Percentiles rank a stretch among this genome's conserved stretches.
Evolutionary conservation across 1,140 invertebrate species (phyloP).

Genomic region (Macrobrachium nipponense): DNA sequence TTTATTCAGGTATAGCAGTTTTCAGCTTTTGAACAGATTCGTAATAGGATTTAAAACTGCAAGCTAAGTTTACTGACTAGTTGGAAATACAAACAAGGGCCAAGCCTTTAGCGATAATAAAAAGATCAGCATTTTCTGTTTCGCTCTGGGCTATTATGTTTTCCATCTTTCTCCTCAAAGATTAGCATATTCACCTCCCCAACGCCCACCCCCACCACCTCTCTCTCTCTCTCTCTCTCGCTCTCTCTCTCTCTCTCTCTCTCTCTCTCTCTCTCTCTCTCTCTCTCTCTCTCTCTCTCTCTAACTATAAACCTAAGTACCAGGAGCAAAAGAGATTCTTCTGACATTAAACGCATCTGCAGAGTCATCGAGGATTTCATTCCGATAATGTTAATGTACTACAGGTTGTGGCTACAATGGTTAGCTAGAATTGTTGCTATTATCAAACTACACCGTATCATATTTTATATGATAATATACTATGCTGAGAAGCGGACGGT

Average conservation of each 20-base stretch:
- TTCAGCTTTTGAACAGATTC: no score
- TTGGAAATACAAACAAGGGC: background rate
- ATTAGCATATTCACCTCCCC: no score
- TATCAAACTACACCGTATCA: background rate
- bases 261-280: background rate
- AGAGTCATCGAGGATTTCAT: no score
- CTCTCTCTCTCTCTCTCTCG: background rate
- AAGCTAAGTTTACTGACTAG: background rate
- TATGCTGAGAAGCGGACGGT: no score
- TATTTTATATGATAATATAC: background rate
- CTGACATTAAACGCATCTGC: no score
- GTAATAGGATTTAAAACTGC: no score
- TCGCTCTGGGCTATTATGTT: background rate
- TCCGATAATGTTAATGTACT: no score
- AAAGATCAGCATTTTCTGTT: background rate
- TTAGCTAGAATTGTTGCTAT: background rate
- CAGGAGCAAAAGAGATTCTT: no score
- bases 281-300: background rate
- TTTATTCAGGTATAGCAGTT: no score
- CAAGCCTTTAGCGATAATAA: background rate
- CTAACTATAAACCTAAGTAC: background rate
- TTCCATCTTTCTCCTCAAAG: background rate
- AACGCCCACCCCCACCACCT: no score
- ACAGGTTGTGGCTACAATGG: no score
- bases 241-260: slow-evolving; percentile 21